Percentiles rank a stretch among this genome's conserved stretches.
Evolutionary conservation across 2,888 invertebrate genomes (phyloP).

Genomic region (Acronicta alni): DNA sequence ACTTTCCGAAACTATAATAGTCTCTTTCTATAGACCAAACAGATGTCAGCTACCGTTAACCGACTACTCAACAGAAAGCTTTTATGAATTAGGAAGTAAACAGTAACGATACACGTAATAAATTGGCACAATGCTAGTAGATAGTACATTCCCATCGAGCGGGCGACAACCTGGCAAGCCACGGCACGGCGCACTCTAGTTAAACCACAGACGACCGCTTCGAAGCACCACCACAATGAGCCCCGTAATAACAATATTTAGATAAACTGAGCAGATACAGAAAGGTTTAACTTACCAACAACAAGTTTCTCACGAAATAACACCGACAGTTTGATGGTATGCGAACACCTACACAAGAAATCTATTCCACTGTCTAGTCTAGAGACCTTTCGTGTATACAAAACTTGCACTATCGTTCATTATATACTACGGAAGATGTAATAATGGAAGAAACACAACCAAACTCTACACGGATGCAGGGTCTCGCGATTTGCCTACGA

Average conservation of each 20-base stretch:
- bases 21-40: not conserved
- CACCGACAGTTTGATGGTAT: constrained; percentile 61
- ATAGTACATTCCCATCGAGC: constrained; percentile 45
- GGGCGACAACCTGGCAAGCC: constrained; percentile 35
- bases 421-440: constrained; percentile 53
- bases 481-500: constrained; percentile 61
- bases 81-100: constrained; percentile 60
- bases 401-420: constrained; percentile 59
- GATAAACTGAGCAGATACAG: constrained; percentile 24
- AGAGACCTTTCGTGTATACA: constrained; percentile 59
- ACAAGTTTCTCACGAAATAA: constrained; percentile 72
- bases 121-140: constrained; percentile 56
- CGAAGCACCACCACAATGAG: constrained; percentile 6
- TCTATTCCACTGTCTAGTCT: constrained; percentile 63
- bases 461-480: constrained; percentile 56
- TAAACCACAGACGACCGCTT: constrained; percentile 12
- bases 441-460: constrained; percentile 57
- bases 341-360: constrained; percentile 71
- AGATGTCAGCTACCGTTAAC: constrained; percentile 16
- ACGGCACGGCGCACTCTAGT: constrained; percentile 25
- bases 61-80: constrained; percentile 46
- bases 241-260: constrained; percentile 13
- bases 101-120: constrained; percentile 52
- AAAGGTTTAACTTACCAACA: constrained; percentile 76
- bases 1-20: too few relatives aligned